phyloP scores from a whole-genome alignment of 2,797 vertebrate genomes.

The Rhynchotus rufescens region DNA sequence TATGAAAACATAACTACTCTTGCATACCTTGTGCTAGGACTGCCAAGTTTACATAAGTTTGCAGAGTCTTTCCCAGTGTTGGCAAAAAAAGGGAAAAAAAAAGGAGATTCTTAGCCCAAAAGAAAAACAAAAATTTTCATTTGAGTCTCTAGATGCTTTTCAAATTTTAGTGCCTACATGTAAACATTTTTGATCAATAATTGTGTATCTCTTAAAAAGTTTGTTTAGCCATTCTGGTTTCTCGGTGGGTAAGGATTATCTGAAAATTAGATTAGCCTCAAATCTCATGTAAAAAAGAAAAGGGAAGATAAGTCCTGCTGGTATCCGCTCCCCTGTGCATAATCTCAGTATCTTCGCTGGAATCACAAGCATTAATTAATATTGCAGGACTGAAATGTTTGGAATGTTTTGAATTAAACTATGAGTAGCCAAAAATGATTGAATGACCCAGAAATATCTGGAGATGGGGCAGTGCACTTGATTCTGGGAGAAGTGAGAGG shows the following conservation, averaged over 20 bases:
- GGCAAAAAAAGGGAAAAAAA: background rate
- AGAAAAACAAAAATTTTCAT: background rate
- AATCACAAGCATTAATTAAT: background rate
- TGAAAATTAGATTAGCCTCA: background rate
- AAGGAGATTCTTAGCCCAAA: background rate
- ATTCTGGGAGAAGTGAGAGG: rapidly evolving
- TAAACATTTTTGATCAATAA: background rate
- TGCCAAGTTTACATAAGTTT: background rate
- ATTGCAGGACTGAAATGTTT: background rate
- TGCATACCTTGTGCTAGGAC: background rate
- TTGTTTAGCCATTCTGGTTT: background rate
- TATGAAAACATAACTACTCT: background rate
- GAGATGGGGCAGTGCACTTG: background rate
- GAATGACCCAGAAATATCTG: background rate
- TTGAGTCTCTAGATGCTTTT: background rate
- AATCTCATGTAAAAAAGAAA: background rate
- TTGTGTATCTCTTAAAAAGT: background rate
- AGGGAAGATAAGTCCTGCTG: background rate
- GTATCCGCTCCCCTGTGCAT: background rate
- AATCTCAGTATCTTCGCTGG: background rate
- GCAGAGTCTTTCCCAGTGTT: background rate
- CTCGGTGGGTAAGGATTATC: background rate
- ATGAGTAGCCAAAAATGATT: background rate
- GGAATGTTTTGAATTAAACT: rapidly evolving
- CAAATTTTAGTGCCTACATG: rapidly evolving